Conservation (phyloP, 2,113 vertebrate genomes). For the Actenoides hombroni region DNA sequence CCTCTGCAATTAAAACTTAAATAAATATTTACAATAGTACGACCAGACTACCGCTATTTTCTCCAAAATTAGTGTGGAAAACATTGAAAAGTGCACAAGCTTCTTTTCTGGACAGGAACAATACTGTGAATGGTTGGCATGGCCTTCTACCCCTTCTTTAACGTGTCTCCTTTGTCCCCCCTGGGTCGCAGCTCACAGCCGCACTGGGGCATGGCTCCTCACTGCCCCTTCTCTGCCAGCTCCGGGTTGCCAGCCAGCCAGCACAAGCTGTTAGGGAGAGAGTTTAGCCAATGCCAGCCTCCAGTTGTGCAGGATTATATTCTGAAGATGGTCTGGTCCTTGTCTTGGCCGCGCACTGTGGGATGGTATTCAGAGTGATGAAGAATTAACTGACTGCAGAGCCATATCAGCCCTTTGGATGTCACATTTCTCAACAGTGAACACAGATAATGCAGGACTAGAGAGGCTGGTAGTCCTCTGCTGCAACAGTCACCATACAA, state of each 20-base stretch:
- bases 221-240: not conserved
- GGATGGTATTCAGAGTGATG: not conserved
- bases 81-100: not conserved
- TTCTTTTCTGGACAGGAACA: not conserved
- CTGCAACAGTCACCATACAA: not conserved
- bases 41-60: not conserved
- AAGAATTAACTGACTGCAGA: not conserved
- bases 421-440: not conserved
- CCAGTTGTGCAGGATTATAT: not conserved
- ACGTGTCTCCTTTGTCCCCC: not conserved
- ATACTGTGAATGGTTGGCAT: not conserved
- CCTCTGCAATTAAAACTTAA: not conserved
- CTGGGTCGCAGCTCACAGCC: rapidly evolving
- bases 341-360: not conserved
- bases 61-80: not conserved
- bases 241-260: not conserved
- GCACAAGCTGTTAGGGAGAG: not conserved
- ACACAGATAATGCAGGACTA: not conserved
- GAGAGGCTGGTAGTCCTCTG: not conserved
- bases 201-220: not conserved
- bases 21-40: not conserved
- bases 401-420: not conserved
- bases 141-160: not conserved
- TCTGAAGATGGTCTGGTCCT: not conserved
- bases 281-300: not conserved